Evolutionary conservation across 2,888 invertebrate genomes (phyloP), one percentile per base, ranked within the genome.

Genomic region (Eupithecia vulgata): DNA sequence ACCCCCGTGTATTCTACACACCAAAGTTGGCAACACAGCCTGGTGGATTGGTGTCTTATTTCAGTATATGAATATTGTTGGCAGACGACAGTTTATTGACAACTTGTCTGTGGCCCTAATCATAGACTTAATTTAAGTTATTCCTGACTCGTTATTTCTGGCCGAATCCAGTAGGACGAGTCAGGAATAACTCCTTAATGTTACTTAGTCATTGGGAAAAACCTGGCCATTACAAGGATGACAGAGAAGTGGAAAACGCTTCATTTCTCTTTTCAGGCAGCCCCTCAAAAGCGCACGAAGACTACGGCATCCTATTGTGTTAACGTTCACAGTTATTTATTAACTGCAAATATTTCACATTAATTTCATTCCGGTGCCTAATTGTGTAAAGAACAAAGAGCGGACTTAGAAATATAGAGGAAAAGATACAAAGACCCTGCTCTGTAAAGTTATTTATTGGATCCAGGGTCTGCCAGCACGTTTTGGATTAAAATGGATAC

Each of bases 261-360:
- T 62, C 61, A 62, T 15, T 62, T 17, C 17, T 7, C 17, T 0
- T 62, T 12, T 8, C 21, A 52, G 52, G 10, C 35, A n/a, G 35
- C 8, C 17, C 7, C n/a, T 62, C 35, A n/a, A 17, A n/a, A 7
- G 25, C 65, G 12, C 21, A 21, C 40, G 21, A n/a, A n/a, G 62
- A 15, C 37, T n/a, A n/a, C 45, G 70, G 73, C 70, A 77, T 78
- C 69, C 73, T 70, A 75, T 76, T 77, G 75, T 77, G 72, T 68
- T 72, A 76, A 59, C 64, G 67, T 69, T 70, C 74, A 40, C 71
- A 17, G 71, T 42, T 59, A 74, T 71, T 75, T 76, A 79, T 79
- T 79, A 77, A 74, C 75, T 72, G 70, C 72, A 75, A 78, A 77
- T 79, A 77, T 77, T 79, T 78, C 66, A 77, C 65, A 71, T 71